Evolutionary conservation across 2,888 invertebrate genomes (phyloP), one percentile per base, ranked within the genome.

Genomic region (Alloscopus bannaensis): DNA sequence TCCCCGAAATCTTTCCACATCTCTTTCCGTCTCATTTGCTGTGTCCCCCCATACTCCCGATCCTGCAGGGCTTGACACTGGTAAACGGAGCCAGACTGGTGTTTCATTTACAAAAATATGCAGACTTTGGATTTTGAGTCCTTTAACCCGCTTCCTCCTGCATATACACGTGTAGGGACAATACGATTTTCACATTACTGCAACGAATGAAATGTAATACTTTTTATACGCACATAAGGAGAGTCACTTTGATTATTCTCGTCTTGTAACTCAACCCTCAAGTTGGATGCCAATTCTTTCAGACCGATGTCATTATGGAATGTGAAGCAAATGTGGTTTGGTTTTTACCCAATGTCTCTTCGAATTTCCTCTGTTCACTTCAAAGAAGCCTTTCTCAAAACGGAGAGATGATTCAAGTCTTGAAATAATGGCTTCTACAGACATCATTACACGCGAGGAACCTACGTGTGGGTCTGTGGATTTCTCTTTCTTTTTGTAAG

Each of bases 1-100:
- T 65, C 65, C 57, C 40, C 45, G 72, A 64, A 57, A 52, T 57
- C 57, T 29, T 59, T 47, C 64, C 28, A 31, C 26, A 55, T 52
- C 65, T 55, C 73, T 20, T 72, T 73, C 73, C 73, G 73, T 55
- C 73, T 55, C 73, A 65, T 73, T 73, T 55, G 65, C 50, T 72
- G 28, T 50, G n/a, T 52, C 18, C 62, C n/a, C n/a, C n/a, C n/a
- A n/a, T n/a, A n/a, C n/a, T n/a, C n/a, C n/a, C n/a, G n/a, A n/a
- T n/a, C n/a, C n/a, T n/a, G n/a, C 24, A 22, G 8, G n/a, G 22
- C 24, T 40, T 60, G 20, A 4, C 55, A 2, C 2, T 13, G 8
- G 8, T 55, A 55, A 3, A 22, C 36, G 18, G n/a, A n/a, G 18
- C 4, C 36, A 22, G 18, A 29, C 57, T 4, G 4, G 24, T 50